Base-by-base conservation (phyloP, 2,797 vertebrate species). In the Danio kyathit region DNA sequence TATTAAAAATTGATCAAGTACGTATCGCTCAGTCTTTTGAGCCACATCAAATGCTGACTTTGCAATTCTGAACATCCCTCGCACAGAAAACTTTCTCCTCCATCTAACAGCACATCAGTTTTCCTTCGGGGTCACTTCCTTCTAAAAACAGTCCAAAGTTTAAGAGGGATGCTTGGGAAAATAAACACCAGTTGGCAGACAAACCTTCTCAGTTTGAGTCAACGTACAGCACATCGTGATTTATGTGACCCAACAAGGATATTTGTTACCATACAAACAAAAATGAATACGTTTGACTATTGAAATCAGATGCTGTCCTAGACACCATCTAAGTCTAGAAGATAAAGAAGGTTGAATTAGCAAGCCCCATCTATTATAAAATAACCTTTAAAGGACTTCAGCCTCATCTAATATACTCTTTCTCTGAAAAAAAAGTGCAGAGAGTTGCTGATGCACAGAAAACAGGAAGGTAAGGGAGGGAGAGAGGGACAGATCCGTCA, bases 361-460 rank as follows among this genome's bases (percentile, higher is more conserved):
- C 79, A 82, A 80, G 40, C 76, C 48, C 81, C 80, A 84, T 86
- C 82, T 71, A 80, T 84, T 85, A 86, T 82, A 79, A 79, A 73
- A 83, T 80, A 75, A 88, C 80, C 85, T 88, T 85, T 86, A 85
- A 72, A 82, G 65, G 77, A 82, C 78, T 81, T 80, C 75, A 86
- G 76, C 80, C 64, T 82, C 75, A 82, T 76, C 82, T 83, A 79
- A 76, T 84, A 86, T 60, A 82, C 69, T 57, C 60, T 74, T 81
- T 83, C 49, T 49, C 77, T 2, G 38, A 5, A 10, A 11, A 54
- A 65, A 80, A 74, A 86, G 83, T 82, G 73, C 78, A 66, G 66
- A 86, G 73, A 82, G 73, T 84, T 87, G 86, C 87, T 86, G 84
- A 88, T 85, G 83, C 86, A 86, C 80, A 79, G 67, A 79, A 83